Conservation (phyloP, 2,888 invertebrate genomes). For the Cryptocephalus primarius region DNA sequence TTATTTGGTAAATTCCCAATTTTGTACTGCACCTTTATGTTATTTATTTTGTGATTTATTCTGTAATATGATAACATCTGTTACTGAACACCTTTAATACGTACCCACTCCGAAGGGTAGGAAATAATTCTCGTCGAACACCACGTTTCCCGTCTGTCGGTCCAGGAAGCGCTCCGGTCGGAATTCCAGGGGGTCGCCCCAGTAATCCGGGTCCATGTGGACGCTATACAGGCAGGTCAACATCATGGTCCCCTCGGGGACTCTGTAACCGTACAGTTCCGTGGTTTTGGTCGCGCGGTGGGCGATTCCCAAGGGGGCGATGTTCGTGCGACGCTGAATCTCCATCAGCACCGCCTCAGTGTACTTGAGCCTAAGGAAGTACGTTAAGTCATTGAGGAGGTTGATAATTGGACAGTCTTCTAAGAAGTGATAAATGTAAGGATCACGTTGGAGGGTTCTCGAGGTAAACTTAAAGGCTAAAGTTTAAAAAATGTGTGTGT, state of each 20-base stretch:
- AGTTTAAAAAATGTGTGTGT: too few species aligned
- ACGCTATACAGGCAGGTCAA: slow-evolving; percentile 50
- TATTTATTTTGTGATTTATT: too few species aligned
- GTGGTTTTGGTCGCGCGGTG: slow-evolving; percentile 39
- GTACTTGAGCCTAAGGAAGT: slow-evolving; percentile 29
- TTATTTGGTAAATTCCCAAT: too few species aligned
- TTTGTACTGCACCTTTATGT: too few species aligned
- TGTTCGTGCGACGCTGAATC: slow-evolving; percentile 39
- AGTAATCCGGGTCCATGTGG: slow-evolving; percentile 46
- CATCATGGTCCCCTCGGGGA: slow-evolving; percentile 46
- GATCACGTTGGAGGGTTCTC: too few species aligned
- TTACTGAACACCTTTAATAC: too few species aligned
- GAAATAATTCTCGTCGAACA: slow-evolving; percentile 41
- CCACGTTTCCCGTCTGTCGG: slow-evolving; percentile 37
- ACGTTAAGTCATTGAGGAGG: too few species aligned
- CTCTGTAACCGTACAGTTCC: slow-evolving; percentile 36
- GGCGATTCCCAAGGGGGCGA: slow-evolving; percentile 45
- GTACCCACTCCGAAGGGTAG: slow-evolving; percentile 60
- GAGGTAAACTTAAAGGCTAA: neutral
- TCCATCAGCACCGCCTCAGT: slow-evolving; percentile 40
- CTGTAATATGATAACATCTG: too few species aligned
- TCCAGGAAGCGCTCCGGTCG: slow-evolving; percentile 54
- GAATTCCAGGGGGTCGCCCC: slow-evolving; percentile 50
- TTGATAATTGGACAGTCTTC: too few species aligned
- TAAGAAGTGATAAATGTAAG: too few species aligned